Base-by-base conservation (phyloP, 2,888 invertebrate species). In the Microctonus hyperodae region DNA sequence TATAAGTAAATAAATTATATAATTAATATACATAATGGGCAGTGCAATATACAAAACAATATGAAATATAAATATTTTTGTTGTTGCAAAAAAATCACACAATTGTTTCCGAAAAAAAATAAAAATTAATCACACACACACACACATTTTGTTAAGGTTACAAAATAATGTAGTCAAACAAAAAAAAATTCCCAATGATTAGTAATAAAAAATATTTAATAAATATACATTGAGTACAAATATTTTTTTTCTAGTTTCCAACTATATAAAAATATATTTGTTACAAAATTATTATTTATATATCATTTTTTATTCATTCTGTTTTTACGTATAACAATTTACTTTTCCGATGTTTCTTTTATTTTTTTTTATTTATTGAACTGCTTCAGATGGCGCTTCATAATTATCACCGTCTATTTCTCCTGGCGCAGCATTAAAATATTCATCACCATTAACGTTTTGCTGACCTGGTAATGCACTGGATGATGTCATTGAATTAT, bases 141-240 rank as follows among this genome's bases (percentile, higher is more conserved):
- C 73, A 4, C n/a, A 44, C 44, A 44, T 7, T 77, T 75, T 71
- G 56, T 71, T 78, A 78, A 75, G 70, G 53, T 66, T 67, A 44
- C 44, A 70, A 69, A n/a, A 75, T 70, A 55, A 74, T 80, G 76
- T 80, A 78, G 76, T 79, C 76, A 76, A 74, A 65, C 20, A 76
- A 76, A 71, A 76, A 76, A 71, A 60, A 68, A 58, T 77, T 73
- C 77, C 75, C 72, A n/a, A 75, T 75, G 76, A 76, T 76, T 75
- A 78, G 78, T 78, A 70, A 69, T 68, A 79, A 79, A 79, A n/a
- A 69, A 70, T 73, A 75, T 79, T 79, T 80, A 78, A 76, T 78
- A 80, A 79, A 48, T 72, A 70, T 62, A 66, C 63, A 25, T 50
- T 61, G 11, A 16, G 7, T 60, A 2, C 25, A n/a, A 16, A 31